Evolutionary conservation across 2,888 invertebrate species (phyloP), one percentile per base, ranked within the genome.

Genomic region (Anthophora plumipes): DNA sequence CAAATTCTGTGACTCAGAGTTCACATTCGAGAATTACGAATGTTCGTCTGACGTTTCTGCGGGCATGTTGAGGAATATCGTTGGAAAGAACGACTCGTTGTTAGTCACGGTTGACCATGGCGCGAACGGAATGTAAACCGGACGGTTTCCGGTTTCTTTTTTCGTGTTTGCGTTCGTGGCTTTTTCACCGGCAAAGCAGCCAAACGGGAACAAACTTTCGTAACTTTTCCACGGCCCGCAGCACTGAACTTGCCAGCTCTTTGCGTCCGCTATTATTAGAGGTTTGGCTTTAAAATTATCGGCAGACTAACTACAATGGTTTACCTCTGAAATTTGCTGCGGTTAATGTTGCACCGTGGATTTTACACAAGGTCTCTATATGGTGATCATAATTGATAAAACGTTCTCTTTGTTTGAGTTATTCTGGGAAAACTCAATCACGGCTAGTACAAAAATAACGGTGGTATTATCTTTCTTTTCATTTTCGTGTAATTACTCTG

Each of bases 51-150:
- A 6, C 14, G 46, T 20, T 17, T 5, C 31, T 17, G 43, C n/a
- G 31, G 22, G 70, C 61, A 41, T 25, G 57, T n/a, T 22, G 50
- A 41, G 61, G 11, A 20, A 31, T 5, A 46, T n/a, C 52, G 46
- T 50, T 50, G 59, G 54, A 69, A 68, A 41, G 60, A 43, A 59
- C 69, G 68, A 54, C 48, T 55, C 41, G 63, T 71, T 22, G 37
- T 50, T 55, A 57, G 52, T 25, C 59, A n/a, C n/a, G 69, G 74
- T 52, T 61, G 59, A 63, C 52, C 22, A 14, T 20, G 20, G 50
- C 73, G 63, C 60, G 74, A 57, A 71, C 59, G 66, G 80, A 80
- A 83, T 83, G 72, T 61, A 83, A 85, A 85, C 72, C 52, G 71
- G 66, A 63, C 59, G 68, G 60, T 69, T 64, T 67, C 67, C 46